phyloP scores from a whole-genome alignment of 2,113 vertebrate genomes.

The Alouatta palliata region DNA sequence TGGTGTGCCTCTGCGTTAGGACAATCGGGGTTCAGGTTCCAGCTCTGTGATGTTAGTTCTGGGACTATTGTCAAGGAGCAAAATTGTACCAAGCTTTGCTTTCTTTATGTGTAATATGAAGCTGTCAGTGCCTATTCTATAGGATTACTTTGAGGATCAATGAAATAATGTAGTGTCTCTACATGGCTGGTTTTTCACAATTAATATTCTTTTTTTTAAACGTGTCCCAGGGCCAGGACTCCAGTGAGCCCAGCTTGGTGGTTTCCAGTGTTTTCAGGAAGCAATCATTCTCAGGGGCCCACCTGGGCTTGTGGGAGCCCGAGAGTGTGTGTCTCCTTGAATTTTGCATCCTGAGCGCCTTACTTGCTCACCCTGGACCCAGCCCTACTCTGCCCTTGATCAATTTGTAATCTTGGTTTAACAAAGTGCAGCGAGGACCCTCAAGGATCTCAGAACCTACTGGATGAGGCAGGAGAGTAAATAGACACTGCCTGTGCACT shows the following conservation, averaged over 20 bases:
- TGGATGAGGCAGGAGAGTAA: background rate
- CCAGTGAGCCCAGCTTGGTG: background rate
- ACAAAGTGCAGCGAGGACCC: background rate
- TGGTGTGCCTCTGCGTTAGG: background rate
- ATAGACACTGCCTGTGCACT: fast-evolving
- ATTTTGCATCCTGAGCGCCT: background rate
- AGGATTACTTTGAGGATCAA: background rate
- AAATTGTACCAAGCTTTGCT: background rate
- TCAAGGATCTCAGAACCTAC: background rate
- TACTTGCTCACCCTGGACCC: background rate
- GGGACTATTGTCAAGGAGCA: background rate
- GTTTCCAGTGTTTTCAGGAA: background rate
- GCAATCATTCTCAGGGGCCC: background rate
- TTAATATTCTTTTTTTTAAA: background rate
- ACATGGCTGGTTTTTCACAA: background rate
- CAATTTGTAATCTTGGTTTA: background rate
- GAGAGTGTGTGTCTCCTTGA: background rate
- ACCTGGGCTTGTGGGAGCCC: background rate
- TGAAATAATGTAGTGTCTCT: background rate
- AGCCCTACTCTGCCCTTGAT: background rate
- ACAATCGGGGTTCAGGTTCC: background rate
- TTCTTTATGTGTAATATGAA: background rate
- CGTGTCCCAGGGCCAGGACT: background rate
- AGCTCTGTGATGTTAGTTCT: background rate
- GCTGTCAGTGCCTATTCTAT: background rate